Conservation (phyloP, 2,888 invertebrate species). For the Dendrolimus houi region DNA sequence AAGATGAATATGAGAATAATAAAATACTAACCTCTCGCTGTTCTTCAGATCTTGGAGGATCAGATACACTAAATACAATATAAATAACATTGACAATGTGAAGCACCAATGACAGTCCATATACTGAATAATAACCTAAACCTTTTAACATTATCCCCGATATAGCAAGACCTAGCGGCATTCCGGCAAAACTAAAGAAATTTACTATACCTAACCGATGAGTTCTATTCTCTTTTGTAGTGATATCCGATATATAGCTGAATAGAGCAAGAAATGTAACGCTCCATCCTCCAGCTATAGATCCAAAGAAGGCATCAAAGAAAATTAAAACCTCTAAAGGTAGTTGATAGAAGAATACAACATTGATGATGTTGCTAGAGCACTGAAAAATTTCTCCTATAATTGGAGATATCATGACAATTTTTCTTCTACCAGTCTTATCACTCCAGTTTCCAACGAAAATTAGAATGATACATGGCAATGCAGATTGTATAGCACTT, state of each 20-base stretch:
- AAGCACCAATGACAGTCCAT: slow-evolving; percentile 2
- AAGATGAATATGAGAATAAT: background rate
- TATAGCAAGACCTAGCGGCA: slow-evolving; percentile 15
- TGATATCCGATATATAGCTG: slow-evolving; percentile 61
- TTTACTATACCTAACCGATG: slow-evolving; percentile 51
- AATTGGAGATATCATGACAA: slow-evolving; percentile 53
- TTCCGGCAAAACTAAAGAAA: slow-evolving; percentile 15
- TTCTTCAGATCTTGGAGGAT: slow-evolving; percentile 72
- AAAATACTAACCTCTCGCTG: slow-evolving; percentile 19
- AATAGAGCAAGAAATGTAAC: slow-evolving; percentile 42
- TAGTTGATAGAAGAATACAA: slow-evolving; percentile 42
- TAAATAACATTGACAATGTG: slow-evolving; percentile 3
- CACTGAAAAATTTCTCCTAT: slow-evolving; percentile 39
- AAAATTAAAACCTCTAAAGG: slow-evolving; percentile 39
- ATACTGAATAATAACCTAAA: slow-evolving; percentile 28
- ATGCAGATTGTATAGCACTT: slow-evolving; percentile 82
- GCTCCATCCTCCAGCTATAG: slow-evolving; percentile 23
- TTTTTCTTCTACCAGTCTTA: slow-evolving; percentile 45
- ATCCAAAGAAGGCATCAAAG: slow-evolving; percentile 35
- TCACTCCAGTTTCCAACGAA: slow-evolving; percentile 67
- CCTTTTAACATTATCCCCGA: slow-evolving; percentile 14
- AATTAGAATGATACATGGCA: slow-evolving; percentile 82
- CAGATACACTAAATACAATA: slow-evolving; percentile 4
- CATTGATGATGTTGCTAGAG: slow-evolving; percentile 37
- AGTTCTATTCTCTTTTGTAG: slow-evolving; percentile 53